Conservation (phyloP, 2,888 invertebrate species). For the Lasioglossum marginatum region DNA sequence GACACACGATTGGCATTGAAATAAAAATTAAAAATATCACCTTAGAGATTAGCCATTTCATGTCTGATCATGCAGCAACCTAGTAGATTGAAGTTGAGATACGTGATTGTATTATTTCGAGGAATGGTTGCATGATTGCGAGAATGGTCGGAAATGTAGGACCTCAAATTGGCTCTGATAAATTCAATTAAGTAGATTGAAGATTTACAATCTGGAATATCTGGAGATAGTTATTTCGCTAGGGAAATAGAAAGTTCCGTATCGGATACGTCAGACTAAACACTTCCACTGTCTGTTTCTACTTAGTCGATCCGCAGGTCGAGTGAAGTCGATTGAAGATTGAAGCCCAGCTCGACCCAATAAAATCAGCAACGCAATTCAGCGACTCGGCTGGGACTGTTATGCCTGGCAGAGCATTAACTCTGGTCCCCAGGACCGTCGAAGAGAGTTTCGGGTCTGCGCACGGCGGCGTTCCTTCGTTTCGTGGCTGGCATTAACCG, state of each 20-base stretch:
- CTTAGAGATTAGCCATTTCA: too few relatives aligned
- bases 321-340: not conserved
- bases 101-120: too few relatives aligned
- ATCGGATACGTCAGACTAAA: not conserved
- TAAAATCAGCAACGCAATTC: too few relatives aligned
- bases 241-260: not conserved
- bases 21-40: too few relatives aligned
- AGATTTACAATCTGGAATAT: not conserved
- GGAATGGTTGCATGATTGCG: too few relatives aligned
- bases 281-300: not conserved
- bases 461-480: slow-evolving; percentile 27
- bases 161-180: not conserved
- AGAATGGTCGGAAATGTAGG: not conserved
- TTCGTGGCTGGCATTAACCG: slow-evolving; percentile 52
- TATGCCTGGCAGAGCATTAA: not conserved
- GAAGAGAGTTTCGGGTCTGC: not conserved
- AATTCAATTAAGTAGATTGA: not conserved
- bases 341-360: too few relatives aligned
- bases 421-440: not conserved
- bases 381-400: not conserved
- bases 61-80: too few relatives aligned
- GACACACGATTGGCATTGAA: too few relatives aligned
- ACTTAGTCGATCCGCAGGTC: not conserved
- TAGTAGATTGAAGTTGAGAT: too few relatives aligned
- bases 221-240: not conserved